Percentiles rank a stretch among this genome's conserved stretches.
Evolutionary conservation across 2,888 invertebrate genomes (phyloP).

Genomic region (Epinotia demarniana): DNA sequence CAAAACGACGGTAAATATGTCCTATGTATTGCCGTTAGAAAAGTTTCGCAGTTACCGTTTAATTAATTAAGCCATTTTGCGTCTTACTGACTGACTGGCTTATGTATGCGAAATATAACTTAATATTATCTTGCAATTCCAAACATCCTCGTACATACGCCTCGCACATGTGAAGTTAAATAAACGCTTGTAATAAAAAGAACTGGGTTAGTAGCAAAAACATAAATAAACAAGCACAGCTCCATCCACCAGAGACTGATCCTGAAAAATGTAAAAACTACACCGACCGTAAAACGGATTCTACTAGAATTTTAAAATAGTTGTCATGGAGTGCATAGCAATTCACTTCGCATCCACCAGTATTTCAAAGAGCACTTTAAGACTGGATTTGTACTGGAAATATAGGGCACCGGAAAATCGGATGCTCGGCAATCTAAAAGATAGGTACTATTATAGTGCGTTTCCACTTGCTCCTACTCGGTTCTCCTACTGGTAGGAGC

Average conservation of each 20-base stretch:
- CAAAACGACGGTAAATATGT: too few relatives aligned
- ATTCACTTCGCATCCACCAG: slow-evolving; percentile 13
- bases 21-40: too few relatives aligned
- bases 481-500: too few relatives aligned
- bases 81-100: too few relatives aligned
- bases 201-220: background rate
- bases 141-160: background rate
- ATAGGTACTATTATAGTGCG: too few relatives aligned
- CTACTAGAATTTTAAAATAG: slow-evolving; percentile 37
- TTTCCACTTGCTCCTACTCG: too few relatives aligned
- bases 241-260: background rate
- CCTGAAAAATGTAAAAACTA: slow-evolving; percentile 7
- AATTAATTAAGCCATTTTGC: too few relatives aligned
- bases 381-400: slow-evolving; percentile 35
- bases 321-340: slow-evolving; percentile 29
- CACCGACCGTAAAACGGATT: slow-evolving; percentile 4
- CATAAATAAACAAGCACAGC: background rate
- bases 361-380: slow-evolving; percentile 28
- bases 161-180: too few relatives aligned
- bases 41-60: too few relatives aligned
- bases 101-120: too few relatives aligned
- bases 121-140: background rate
- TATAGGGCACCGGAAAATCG: slow-evolving; percentile 10
- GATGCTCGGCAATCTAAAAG: background rate
- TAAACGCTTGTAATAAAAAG: background rate